Percentiles rank a stretch among this genome's conserved stretches.
Conservation (phyloP, 2,113 vertebrate genomes). For the Formicarius rufipectus region DNA sequence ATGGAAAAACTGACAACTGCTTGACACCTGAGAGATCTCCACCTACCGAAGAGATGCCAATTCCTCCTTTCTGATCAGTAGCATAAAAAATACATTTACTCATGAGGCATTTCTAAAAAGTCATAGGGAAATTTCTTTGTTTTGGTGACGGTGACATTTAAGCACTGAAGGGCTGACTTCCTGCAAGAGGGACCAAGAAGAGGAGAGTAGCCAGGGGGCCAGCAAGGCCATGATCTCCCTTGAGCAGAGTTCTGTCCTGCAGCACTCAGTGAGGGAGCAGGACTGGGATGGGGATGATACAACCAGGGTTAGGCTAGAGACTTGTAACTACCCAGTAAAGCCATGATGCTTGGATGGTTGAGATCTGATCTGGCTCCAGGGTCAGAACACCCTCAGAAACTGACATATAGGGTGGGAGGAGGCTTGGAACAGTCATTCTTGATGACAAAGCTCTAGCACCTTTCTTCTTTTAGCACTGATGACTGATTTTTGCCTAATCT, state of each 20-base stretch:
- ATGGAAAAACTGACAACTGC: not conserved
- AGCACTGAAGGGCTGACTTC: not conserved
- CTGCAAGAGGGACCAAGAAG: not conserved
- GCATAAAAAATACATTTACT: not conserved
- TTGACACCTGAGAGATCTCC: not conserved
- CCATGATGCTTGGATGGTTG: not conserved
- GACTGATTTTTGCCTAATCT: not conserved
- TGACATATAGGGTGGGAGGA: not conserved
- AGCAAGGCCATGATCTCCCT: not conserved
- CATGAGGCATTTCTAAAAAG: not conserved
- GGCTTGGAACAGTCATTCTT: not conserved
- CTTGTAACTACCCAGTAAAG: rapidly evolving
- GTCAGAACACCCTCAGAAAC: not conserved
- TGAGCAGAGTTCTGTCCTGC: not conserved
- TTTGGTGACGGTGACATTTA: not conserved
- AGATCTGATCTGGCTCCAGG: not conserved
- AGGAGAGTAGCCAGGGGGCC: not conserved
- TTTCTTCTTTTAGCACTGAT: not conserved
- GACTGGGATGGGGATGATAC: not conserved
- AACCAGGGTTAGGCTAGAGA: rapidly evolving
- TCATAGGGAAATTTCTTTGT: not conserved
- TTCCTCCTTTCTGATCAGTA: not conserved
- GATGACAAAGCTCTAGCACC: not conserved
- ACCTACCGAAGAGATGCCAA: not conserved
- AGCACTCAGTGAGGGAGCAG: not conserved